A percentile compares a stretch with the other conserved stretches of the same genome.
Evolutionary conservation across 2,113 vertebrate genomes (phyloP).

Genomic region (Plecotus auritus): DNA sequence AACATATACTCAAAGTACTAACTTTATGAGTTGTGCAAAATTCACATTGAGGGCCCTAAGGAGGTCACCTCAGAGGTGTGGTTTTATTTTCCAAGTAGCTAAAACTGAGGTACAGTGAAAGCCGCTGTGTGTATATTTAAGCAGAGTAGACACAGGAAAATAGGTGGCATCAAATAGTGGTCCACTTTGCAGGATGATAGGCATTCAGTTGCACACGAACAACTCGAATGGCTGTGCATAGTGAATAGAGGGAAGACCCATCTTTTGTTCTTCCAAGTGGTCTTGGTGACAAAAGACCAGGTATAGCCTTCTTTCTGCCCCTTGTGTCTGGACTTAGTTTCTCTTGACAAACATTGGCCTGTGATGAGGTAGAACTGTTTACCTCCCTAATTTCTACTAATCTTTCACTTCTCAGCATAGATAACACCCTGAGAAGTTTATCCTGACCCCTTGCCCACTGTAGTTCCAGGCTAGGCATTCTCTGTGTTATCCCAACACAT

Average conservation of each 20-base stretch:
- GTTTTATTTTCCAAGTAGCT: not conserved
- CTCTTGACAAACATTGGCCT: not conserved
- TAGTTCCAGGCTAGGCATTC: not conserved
- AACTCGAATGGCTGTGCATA: not conserved
- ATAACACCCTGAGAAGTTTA: not conserved
- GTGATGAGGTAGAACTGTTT: not conserved
- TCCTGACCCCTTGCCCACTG: not conserved
- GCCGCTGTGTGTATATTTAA: not conserved
- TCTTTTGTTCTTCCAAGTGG: not conserved
- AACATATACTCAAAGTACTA: not conserved
- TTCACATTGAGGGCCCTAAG: not conserved
- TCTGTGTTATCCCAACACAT: not conserved
- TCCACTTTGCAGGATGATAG: not conserved
- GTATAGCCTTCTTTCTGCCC: not conserved
- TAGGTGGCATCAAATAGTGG: not conserved
- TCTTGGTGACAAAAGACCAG: not conserved
- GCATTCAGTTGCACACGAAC: rapidly evolving
- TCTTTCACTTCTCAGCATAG: not conserved
- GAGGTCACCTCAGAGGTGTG: not conserved
- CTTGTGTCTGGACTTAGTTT: not conserved
- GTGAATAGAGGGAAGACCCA: not conserved
- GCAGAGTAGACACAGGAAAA: not conserved
- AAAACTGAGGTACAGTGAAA: not conserved
- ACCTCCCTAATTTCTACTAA: not conserved
- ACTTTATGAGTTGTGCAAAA: not conserved